Evolutionary conservation across 1,140 invertebrate genomes (phyloP), one percentile per base, ranked within the genome.

Genomic region (Anastatus disparis): DNA sequence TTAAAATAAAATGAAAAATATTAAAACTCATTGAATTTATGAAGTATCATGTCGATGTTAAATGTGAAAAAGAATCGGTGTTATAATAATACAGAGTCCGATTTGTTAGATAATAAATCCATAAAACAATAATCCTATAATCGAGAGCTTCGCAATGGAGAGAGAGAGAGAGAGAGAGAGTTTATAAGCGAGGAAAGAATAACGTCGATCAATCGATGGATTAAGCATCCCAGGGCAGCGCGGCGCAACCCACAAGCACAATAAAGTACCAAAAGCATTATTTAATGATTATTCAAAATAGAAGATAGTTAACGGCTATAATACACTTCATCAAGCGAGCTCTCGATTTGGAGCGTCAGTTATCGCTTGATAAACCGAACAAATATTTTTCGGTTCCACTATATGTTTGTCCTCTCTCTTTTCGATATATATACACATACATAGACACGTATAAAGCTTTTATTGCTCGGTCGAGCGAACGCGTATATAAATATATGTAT

Each of bases 321-420:
- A 24, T 38, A 12, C 35, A 53, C 24, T 65, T 40, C 2, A 40
- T 64, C 22, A 42, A 65, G 29, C 24, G 62, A 10, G 12, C 15
- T 15, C 22, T n/a, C 12, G 24, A 0, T 3, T 29, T 26, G n/a
- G 24, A 38, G 31, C 24, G 48, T 65, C 50, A 42, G 52, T 56
- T 56, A 65, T 42, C 22, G 42, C 7, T 56, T 44, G 63, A 65
- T 62, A 62, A 62, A 62, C 42, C 27, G 42, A 62, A 24, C 50
- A 65, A 65, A 55, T 65, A 65, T 53, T 65, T 65, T 65, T 65
- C 63, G 50, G n/a, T 40, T 20, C 35, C 7, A 13, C 27, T 56
- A 40, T 38, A 17, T 38, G 22, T 26, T 31, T 17, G 44, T 8
- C 17, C 17, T 2, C 22, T 50, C 35, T 20, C 31, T 27, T 22